Evolutionary conservation across 2,797 vertebrate species (phyloP), one percentile per base, ranked within the genome.

Genomic region (Mus spretus): DNA sequence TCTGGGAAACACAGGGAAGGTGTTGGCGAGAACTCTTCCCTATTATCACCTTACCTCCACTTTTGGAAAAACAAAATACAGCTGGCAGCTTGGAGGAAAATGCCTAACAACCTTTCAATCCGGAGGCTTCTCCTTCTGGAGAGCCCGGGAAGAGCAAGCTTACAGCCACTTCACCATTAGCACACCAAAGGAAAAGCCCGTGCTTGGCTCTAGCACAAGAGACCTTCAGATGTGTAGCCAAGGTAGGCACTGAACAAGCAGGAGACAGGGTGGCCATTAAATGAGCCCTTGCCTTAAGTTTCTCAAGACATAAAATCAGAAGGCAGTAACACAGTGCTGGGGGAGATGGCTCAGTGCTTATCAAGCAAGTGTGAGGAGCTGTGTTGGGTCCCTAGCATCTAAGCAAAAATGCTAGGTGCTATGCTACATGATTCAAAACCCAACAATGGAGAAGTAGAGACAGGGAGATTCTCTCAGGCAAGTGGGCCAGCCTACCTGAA

Each of bases 1-100:
- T 0, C 1, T 1, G 3, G 4, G 3, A 37, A 12, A 47, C 14
- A 5, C 4, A 0, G 11, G 14, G 14, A 19, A 14, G 34, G 20
- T 9, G 3, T 20, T 5, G 4, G 20, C 17, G 22, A 31, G 61
- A 55, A 5, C 4, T 47, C 26, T 40, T 40, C 5, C 12, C 6
- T 67, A 22, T 44, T 17, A 34, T 37, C 55, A n/a, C 6, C 22
- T 70, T 10, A 19, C 2, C 24, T 57, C 28, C n/a, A 53, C 61
- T 59, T 84, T 85, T 59, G 6, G 28, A 92, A 61, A 37, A 5
- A 10, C 57, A 70, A 59, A 78, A 34, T 37, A 11, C 8, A 24
- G 12, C 14, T 63, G 57, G 11, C 13, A 44, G 1, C 12, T 53
- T 67, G 9, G 82, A 80, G 85, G 20, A 75, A 90, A 85, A 94